Evolutionary conservation across 2,797 vertebrate genomes (phyloP).

Genomic region (Megaceryle alcyon): DNA sequence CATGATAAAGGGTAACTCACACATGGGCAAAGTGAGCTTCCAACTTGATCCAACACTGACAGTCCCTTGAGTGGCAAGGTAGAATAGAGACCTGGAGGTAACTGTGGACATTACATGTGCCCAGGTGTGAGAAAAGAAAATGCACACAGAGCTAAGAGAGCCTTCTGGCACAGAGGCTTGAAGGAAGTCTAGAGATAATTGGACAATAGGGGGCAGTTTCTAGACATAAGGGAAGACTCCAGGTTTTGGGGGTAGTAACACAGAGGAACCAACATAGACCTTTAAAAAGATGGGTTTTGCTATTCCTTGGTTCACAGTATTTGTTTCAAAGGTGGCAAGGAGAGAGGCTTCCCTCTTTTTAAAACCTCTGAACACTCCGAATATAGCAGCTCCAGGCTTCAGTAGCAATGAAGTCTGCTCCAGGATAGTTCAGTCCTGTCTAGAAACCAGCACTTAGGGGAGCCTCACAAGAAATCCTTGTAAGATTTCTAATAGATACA

Average conservation of each 20-base stretch:
- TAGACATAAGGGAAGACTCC: neutral
- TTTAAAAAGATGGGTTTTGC: neutral
- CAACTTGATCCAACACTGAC: too few species aligned
- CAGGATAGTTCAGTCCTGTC: neutral
- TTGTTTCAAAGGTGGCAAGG: neutral
- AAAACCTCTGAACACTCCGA: neutral
- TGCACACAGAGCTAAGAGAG: neutral
- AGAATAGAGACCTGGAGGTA: neutral
- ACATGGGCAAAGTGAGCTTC: rapidly evolving
- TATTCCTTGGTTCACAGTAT: neutral
- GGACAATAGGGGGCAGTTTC: neutral
- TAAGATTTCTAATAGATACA: neutral
- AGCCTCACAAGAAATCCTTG: neutral
- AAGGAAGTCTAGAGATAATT: neutral
- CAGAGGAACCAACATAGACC: neutral
- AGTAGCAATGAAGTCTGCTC: neutral
- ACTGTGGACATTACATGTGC: rapidly evolving
- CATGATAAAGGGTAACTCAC: neutral
- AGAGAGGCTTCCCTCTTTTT: neutral
- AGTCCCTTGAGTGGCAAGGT: too few species aligned
- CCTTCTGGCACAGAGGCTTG: neutral
- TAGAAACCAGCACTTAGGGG: neutral
- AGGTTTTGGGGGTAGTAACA: neutral
- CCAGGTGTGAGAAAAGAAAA: neutral
- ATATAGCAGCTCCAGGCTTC: neutral